Conservation (phyloP, 2,113 vertebrate genomes). For the Psilopsiagon aymara region DNA sequence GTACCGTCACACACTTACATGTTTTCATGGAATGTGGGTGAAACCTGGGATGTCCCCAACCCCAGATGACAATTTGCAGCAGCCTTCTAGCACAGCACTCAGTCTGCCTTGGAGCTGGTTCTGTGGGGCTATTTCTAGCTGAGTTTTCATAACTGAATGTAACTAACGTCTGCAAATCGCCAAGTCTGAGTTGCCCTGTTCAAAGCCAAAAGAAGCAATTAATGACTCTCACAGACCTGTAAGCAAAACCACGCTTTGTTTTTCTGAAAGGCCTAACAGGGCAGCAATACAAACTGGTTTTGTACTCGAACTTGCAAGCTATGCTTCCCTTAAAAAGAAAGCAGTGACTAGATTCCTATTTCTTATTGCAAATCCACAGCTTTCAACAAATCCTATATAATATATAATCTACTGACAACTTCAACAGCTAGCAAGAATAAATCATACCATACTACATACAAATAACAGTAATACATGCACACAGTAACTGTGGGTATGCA, state of each 20-base stretch:
- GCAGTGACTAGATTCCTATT: not conserved
- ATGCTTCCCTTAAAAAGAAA: not conserved
- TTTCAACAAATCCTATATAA: not conserved
- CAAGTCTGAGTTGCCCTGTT: not conserved
- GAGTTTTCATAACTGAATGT: not conserved
- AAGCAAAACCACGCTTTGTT: not conserved
- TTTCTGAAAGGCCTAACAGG: not conserved
- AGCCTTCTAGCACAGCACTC: rapidly evolving
- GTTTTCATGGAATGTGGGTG: not conserved
- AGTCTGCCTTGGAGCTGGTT: rapidly evolving
- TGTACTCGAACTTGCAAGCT: not conserved
- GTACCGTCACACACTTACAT: not conserved
- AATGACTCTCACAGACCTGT: not conserved
- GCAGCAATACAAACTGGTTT: not conserved
- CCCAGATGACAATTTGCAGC: not conserved
- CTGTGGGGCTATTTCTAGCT: not conserved
- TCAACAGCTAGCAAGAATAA: not conserved
- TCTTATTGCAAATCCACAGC: not conserved
- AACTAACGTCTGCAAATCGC: not conserved
- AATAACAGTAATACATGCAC: not conserved
- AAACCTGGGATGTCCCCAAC: not conserved
- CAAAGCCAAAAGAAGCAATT: not conserved
- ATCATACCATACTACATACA: not conserved
- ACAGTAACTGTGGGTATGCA: not conserved
- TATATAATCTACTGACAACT: not conserved